These are phyloP conservation scores for Mirza zaza DNA, from an alignment of 2,113 vertebrate species.

Conservation along the genomic window DNA sequence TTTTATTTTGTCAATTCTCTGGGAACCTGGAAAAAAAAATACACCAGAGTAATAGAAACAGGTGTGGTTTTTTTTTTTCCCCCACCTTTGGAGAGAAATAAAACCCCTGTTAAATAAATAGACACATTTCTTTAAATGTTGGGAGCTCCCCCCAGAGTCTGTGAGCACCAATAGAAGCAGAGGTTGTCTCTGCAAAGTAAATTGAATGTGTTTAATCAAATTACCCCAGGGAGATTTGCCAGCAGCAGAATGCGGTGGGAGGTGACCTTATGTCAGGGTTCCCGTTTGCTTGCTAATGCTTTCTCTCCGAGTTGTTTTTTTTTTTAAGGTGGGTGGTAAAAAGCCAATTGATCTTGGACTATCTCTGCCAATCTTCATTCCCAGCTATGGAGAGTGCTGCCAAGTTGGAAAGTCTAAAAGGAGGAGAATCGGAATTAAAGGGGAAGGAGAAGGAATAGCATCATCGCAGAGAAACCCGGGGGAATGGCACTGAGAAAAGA, in stretches of 20 bases:
- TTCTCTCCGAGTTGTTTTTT: not conserved
- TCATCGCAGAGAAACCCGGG: not conserved
- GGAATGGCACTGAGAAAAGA: not conserved
- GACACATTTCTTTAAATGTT: conserved; percentile 43
- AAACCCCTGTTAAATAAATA: conserved; percentile 39
- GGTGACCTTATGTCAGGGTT: conserved; percentile 11
- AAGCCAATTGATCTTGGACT: conserved; percentile 52
- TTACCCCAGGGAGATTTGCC: conserved; percentile 19
- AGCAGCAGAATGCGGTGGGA: not conserved
- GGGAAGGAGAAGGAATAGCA: not conserved
- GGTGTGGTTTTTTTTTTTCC: not conserved
- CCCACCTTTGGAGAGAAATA: not conserved
- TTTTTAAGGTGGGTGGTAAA: not conserved
- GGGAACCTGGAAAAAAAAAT: not conserved
- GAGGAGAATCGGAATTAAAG: not conserved
- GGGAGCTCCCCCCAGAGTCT: not conserved
- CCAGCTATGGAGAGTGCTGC: not conserved
- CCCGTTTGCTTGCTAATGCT: conserved; percentile 20
- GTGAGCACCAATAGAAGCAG: not conserved
- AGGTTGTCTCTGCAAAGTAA: conserved; percentile 48
- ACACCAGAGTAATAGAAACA: not conserved
- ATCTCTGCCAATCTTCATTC: conserved; percentile 33
- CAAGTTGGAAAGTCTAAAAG: not conserved
- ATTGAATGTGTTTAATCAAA: conserved; percentile 62
- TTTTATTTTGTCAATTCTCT: conserved; percentile 6